These are phyloP conservation scores for Boloria euphrosyne DNA, from an alignment of 2,888 invertebrate species.

Conservation along the genomic window DNA sequence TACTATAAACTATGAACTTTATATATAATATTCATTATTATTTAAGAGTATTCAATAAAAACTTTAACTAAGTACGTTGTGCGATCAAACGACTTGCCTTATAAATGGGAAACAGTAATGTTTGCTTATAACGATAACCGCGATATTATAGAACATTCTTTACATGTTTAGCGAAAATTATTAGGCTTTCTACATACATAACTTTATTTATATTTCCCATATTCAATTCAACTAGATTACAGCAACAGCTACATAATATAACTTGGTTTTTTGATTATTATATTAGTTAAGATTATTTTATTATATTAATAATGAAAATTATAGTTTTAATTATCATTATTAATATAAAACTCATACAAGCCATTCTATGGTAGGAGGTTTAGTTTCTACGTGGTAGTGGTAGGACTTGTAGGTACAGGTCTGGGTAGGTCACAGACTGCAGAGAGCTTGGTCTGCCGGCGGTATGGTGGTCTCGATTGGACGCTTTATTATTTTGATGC, in stretches of 20 bases:
- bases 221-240: background rate
- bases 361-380: constrained; percentile 69
- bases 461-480: constrained; percentile 69
- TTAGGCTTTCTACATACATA: background rate
- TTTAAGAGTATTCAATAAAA: background rate
- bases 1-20: background rate
- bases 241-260: background rate
- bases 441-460: constrained; percentile 62
- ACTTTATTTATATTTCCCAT: background rate
- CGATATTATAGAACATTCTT: background rate
- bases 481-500: constrained; percentile 63
- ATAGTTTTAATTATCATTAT: background rate
- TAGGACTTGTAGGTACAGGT: constrained; percentile 10
- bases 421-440: constrained; percentile 71
- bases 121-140: constrained; percentile 13
- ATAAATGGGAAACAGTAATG: constrained; percentile 10
- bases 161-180: background rate
- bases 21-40: constrained; percentile 6
- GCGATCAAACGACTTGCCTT: constrained; percentile 18
- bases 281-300: background rate
- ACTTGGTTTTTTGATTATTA: background rate
- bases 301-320: background rate
- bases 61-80: constrained; percentile 10
- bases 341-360: constrained; percentile 56
- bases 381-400: constrained; percentile 45